Conservation (phyloP, 2,888 invertebrate species). For the Parnassius smintheus region DNA sequence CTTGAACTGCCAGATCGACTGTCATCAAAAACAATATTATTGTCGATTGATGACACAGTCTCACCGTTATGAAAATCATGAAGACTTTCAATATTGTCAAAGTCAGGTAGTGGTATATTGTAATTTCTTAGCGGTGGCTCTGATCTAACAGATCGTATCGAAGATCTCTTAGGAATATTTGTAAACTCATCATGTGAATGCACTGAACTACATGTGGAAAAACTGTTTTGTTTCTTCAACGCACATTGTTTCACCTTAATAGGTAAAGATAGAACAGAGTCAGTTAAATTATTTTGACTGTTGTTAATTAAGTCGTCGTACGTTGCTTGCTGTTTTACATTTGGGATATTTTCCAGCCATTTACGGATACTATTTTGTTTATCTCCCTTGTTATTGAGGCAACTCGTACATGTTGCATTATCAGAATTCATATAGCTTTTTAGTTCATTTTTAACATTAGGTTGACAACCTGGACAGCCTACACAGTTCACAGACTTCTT, state of each 20-base stretch:
- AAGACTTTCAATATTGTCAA: conserved; percentile 46
- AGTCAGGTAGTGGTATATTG: conserved; percentile 68
- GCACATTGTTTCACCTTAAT: conserved; percentile 48
- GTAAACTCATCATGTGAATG: conserved; percentile 48
- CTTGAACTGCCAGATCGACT: conserved; percentile 49
- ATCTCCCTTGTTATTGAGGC: conserved; percentile 81
- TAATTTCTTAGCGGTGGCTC: conserved; percentile 66
- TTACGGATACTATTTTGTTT: conserved; percentile 88
- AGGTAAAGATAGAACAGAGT: conserved; percentile 63
- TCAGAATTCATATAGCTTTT: conserved; percentile 69
- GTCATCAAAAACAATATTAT: conserved; percentile 56
- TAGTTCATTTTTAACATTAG: conserved; percentile 45
- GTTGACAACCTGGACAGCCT: conserved; percentile 85
- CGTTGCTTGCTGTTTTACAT: conserved; percentile 51
- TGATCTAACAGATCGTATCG: conserved; percentile 68
- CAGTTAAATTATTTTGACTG: conserved; percentile 50
- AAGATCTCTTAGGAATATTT: conserved; percentile 49
- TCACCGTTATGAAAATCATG: conserved; percentile 50
- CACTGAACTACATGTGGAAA: conserved; percentile 51
- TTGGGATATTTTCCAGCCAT: conserved; percentile 88
- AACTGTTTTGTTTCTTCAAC: conserved; percentile 65
- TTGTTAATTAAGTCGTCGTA: conserved; percentile 51
- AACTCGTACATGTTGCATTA: conserved; percentile 75
- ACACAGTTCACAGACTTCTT: conserved; percentile 77
- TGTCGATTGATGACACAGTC: conserved; percentile 55